These are phyloP conservation scores for Pristionchus arcanus DNA, from an alignment of 2,888 invertebrate genomes.

Conservation along the genomic window DNA sequence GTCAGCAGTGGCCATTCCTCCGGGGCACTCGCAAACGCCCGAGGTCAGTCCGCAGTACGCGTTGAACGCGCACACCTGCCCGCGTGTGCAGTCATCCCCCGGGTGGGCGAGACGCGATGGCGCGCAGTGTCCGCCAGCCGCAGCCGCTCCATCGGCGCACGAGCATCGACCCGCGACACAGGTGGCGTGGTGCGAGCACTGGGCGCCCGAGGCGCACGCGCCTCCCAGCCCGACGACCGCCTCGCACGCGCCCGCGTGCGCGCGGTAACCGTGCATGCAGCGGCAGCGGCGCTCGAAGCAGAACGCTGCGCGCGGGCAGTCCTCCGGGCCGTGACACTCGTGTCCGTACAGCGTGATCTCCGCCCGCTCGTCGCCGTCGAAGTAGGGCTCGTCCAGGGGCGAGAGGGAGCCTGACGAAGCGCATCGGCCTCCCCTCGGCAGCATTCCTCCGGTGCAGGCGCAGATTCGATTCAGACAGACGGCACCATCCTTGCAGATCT, in stretches of 20 bases:
- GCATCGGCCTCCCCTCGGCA: conserved; percentile 33
- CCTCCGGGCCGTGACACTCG: conserved; percentile 61
- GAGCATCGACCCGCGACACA: conserved; percentile 65
- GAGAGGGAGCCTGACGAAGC: background rate
- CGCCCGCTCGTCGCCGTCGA: conserved; percentile 49
- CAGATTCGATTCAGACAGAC: conserved; percentile 65
- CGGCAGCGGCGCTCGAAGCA: conserved; percentile 72
- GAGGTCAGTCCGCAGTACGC: conserved; percentile 72
- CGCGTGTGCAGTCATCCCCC: conserved; percentile 70
- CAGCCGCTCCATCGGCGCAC: conserved; percentile 57
- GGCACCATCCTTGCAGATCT: conserved; percentile 58
- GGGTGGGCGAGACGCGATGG: conserved; percentile 67
- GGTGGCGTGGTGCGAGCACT: conserved; percentile 64
- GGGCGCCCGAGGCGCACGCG: conserved; percentile 64
- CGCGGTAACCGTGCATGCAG: conserved; percentile 73
- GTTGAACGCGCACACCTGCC: conserved; percentile 67
- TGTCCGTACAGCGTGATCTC: conserved; percentile 62
- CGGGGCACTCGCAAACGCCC: conserved; percentile 78
- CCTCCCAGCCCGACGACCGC: conserved; percentile 62
- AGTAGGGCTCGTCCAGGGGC: conserved; percentile 21
- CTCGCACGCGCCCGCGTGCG: conserved; percentile 65
- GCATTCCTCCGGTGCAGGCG: conserved; percentile 55
- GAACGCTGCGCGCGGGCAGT: conserved; percentile 68
- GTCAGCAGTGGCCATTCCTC: conserved; percentile 69
- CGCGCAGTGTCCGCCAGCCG: conserved; percentile 60